Conservation (phyloP, 1,140 invertebrate species). For the Drosophila sulfurigaster region DNA sequence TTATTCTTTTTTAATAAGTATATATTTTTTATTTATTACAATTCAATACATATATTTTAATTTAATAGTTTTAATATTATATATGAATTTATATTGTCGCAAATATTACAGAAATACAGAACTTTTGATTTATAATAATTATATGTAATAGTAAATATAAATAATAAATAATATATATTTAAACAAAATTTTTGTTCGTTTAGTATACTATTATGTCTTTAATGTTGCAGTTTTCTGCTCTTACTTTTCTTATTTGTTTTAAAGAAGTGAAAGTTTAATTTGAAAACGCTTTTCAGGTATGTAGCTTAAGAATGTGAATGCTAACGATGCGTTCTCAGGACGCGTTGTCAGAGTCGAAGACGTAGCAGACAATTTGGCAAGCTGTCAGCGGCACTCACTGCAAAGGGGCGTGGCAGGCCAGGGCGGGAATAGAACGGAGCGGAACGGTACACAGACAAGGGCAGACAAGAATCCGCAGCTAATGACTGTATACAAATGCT, state of each 20-base stretch:
- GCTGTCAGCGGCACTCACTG: conserved; percentile 73
- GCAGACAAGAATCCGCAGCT: conserved; percentile 51
- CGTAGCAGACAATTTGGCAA: conserved; percentile 76
- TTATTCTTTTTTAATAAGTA: too few species aligned
- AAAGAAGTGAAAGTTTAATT: conserved; percentile 2
- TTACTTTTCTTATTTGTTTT: not conserved
- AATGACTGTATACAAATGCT: conserved; percentile 73
- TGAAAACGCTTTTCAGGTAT: conserved; percentile 3
- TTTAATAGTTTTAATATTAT: too few species aligned
- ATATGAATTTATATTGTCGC: too few species aligned
- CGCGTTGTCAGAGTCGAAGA: conserved; percentile 34
- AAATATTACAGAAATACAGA: too few species aligned
- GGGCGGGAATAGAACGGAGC: conserved; percentile 28
- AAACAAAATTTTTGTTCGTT: too few species aligned
- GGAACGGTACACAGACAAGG: conserved; percentile 24
- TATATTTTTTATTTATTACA: too few species aligned
- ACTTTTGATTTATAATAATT: too few species aligned
- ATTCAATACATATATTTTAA: too few species aligned
- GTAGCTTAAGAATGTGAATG: conserved; percentile 26
- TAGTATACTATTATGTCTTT: not conserved
- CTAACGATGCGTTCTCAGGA: conserved; percentile 67
- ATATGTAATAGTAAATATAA: too few species aligned
- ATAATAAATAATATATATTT: too few species aligned
- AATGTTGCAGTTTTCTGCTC: not conserved
- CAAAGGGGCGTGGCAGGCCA: conserved; percentile 40